Conservation (phyloP, 2,888 invertebrate species). For the Polia nebulosa region DNA sequence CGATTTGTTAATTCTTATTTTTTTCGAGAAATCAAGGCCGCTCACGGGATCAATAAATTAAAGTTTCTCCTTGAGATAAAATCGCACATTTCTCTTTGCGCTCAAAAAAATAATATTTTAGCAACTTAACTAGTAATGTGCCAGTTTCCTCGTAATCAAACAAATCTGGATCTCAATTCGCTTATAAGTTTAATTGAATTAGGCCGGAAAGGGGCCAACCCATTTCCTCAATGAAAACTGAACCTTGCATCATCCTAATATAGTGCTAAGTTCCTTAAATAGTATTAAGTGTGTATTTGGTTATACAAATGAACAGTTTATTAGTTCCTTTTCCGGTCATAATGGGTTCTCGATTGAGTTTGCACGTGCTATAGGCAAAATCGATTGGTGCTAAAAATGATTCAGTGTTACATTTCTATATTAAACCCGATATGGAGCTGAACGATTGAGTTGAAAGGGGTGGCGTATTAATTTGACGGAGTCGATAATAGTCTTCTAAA, state of each 20-base stretch:
- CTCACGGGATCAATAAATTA: slow-evolving; percentile 5
- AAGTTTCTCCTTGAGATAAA: neutral
- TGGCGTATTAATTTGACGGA: neutral
- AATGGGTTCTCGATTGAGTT: slow-evolving; percentile 64
- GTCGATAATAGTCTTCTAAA: too few relatives aligned
- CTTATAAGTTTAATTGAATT: slow-evolving; percentile 43
- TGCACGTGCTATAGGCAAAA: slow-evolving; percentile 64
- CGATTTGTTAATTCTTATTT: slow-evolving; percentile 6
- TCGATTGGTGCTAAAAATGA: slow-evolving; percentile 52
- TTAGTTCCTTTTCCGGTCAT: slow-evolving; percentile 64
- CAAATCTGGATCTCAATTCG: slow-evolving; percentile 16
- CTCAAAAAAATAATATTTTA: too few relatives aligned
- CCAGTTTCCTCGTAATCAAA: slow-evolving; percentile 7
- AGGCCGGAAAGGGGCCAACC: slow-evolving; percentile 42
- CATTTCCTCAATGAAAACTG: slow-evolving; percentile 33
- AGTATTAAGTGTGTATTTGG: slow-evolving; percentile 42
- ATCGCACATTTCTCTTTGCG: too few relatives aligned
- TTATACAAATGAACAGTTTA: slow-evolving; percentile 55
- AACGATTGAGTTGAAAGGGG: slow-evolving; percentile 3
- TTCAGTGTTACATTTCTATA: slow-evolving; percentile 43
- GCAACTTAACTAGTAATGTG: too few relatives aligned
- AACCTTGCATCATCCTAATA: slow-evolving; percentile 14
- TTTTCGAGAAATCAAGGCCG: neutral
- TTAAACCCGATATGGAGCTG: slow-evolving; percentile 14
- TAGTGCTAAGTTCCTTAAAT: slow-evolving; percentile 35